Evolutionary conservation across 2,888 invertebrate species (phyloP).

Genomic region (Machimus atricapillus): DNA sequence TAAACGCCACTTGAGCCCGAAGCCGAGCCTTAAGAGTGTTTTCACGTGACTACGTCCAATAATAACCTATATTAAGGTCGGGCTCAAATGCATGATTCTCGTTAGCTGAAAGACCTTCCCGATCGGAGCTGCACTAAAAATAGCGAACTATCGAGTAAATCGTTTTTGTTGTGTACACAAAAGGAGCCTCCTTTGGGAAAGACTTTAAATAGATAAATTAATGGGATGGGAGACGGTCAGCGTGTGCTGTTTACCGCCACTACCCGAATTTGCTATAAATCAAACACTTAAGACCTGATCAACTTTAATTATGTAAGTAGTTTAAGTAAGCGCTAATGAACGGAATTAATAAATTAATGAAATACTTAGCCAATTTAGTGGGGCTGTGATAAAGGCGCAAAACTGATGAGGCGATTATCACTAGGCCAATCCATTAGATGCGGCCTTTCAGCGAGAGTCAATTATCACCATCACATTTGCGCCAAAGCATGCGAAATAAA

Average conservation of each 20-base stretch:
- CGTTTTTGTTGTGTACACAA: not conserved
- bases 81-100: not conserved
- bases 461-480: not conserved
- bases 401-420: not conserved
- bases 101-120: not conserved
- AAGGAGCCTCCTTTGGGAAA: not conserved
- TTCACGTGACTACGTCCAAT: not conserved
- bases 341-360: slow-evolving; percentile 15
- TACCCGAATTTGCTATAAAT: slow-evolving; percentile 8
- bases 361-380: not conserved
- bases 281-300: slow-evolving; percentile 6
- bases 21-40: not conserved
- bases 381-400: not conserved
- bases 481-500: not conserved
- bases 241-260: not conserved
- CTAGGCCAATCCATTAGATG: not conserved
- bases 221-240: not conserved
- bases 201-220: slow-evolving; percentile 2
- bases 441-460: not conserved
- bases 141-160: not conserved
- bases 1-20: not conserved
- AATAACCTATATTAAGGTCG: not conserved
- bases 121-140: not conserved
- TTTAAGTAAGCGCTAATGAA: not conserved
- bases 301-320: slow-evolving; percentile 7